phyloP scores from a whole-genome alignment of 1,140 invertebrate genomes.

The Brachystomella parvula region DNA sequence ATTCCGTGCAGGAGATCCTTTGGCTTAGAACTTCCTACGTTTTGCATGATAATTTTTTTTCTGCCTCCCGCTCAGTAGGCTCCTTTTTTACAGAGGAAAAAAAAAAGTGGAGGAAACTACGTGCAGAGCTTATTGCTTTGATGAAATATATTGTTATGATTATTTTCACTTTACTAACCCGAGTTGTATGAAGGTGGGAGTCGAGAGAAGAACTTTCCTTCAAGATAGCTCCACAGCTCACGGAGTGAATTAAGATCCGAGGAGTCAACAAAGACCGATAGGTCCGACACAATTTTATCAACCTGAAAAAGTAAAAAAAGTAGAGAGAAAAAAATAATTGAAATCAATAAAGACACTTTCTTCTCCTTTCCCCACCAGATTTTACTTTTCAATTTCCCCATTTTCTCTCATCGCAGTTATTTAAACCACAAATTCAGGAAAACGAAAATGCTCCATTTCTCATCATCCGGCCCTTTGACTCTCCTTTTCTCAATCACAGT shows the following conservation, averaged over 20 bases:
- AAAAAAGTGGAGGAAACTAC: not conserved
- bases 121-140: not conserved
- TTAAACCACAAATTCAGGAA: too few species aligned
- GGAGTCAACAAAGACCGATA: conserved; percentile 37
- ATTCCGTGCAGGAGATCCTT: not conserved
- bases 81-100: not conserved
- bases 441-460: too few species aligned
- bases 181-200: conserved; percentile 30
- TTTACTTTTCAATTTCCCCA: too few species aligned
- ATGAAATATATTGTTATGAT: not conserved
- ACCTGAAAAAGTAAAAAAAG: conserved; percentile 24
- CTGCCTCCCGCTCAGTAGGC: not conserved
- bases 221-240: conserved; percentile 37
- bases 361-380: not conserved
- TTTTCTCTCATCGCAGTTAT: too few species aligned
- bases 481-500: too few species aligned
- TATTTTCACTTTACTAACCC: conserved; percentile 18
- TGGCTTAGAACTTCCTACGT: not conserved
- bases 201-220: conserved; percentile 37
- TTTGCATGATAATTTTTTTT: not conserved
- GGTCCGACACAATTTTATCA: conserved; percentile 35
- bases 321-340: not conserved
- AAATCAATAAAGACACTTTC: conserved; percentile 20
- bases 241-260: conserved; percentile 36
- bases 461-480: too few species aligned